Evolutionary conservation across 2,888 invertebrate species (phyloP).

Genomic region (Ramazzottius varieornatus): DNA sequence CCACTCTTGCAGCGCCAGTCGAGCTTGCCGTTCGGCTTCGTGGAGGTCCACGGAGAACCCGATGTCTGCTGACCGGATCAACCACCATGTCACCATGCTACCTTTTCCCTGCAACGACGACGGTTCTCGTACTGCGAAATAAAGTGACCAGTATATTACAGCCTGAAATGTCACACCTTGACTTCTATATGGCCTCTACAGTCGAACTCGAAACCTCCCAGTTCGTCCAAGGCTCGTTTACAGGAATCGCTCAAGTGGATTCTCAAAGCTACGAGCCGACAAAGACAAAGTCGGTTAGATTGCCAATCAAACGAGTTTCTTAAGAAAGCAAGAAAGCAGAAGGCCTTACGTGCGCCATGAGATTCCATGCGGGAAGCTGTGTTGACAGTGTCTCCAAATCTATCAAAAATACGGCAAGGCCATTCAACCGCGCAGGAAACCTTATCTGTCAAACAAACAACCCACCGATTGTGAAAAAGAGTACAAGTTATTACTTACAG

Average conservation of each 20-base stretch:
- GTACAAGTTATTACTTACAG: too few species aligned
- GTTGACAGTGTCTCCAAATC: background rate
- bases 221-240: background rate
- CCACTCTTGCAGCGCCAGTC: too few species aligned
- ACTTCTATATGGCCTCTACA: background rate
- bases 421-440: too few species aligned
- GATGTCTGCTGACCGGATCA: background rate
- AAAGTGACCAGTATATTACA: too few species aligned
- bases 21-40: background rate
- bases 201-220: background rate
- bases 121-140: too few species aligned
- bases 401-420: too few species aligned
- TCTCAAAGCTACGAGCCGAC: background rate
- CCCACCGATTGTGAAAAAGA: too few species aligned
- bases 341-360: background rate
- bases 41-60: background rate
- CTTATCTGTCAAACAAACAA: too few species aligned
- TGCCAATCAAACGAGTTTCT: too few species aligned
- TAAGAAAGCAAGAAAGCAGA: too few species aligned
- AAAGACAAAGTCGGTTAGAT: too few species aligned
- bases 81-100: background rate
- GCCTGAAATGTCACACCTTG: background rate
- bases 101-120: conserved; percentile 1
- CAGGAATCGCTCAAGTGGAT: background rate
- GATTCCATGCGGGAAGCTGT: background rate